Base-by-base conservation (phyloP, 2,888 invertebrate genomes). In the Bembecia ichneumoniformis region DNA sequence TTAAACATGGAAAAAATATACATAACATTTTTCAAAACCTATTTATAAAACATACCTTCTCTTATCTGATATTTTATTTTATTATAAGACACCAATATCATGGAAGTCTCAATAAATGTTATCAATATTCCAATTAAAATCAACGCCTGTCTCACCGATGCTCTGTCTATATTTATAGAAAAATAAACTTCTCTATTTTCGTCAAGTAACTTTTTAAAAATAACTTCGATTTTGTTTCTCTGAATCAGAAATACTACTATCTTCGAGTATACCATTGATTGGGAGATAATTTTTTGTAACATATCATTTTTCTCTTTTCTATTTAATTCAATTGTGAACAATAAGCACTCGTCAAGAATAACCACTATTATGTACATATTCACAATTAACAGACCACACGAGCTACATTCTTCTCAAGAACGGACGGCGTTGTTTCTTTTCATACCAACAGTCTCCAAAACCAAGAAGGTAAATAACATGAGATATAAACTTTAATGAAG, bases 371-470 rank as follows among this genome's bases (percentile, higher is more conserved):
- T 47, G 47, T 62, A 77, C 0, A 49, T 16, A 48, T 77, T 74
- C 0, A 68, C 52, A 1, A 71, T 11, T 0, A n/a, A 56, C 7
- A 7, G 55, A 55, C 71, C 74, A 79, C 1, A 62, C 9, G 1
- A 43, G 52, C 43, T 75, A 77, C 0, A 69, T 2, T 3, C 51
- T 48, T 43, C 58, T 61, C 2, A 56, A 49, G 1, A 47, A 51
- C 20, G 5, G 43, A 13, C 10, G 5, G 3, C 55, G 49, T n/a
- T 54, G 50, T 0, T 35, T 48, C 13, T 58, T 52, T 52, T 73
- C 72, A 48, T 74, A 74, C 77, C 77, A 77, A 46, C 62, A 66
- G 7, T 70, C 60, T 0, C 74, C 74, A 20, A 71, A 51, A 0
- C 77, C 78, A 2, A 71, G 52, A 15, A 59, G 68, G 55, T 63